These are phyloP conservation scores for Drosophila affinis DNA, from an alignment of 2,888 invertebrate species.

Conservation along the genomic window DNA sequence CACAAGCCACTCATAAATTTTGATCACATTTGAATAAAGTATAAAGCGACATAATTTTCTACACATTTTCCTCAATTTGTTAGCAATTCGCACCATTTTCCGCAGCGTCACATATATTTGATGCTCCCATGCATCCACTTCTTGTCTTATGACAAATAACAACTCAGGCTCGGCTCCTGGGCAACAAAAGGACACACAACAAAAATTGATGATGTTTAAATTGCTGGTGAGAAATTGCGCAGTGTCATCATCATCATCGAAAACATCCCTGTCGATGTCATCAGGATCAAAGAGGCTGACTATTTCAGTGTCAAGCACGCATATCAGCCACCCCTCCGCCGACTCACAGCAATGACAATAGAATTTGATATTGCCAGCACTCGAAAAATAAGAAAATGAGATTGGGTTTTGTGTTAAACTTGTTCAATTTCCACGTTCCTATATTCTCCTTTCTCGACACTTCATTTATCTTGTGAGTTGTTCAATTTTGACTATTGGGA, in stretches of 20 bases:
- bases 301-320: slow-evolving; percentile 56
- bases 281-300: slow-evolving; percentile 69
- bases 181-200: slow-evolving; percentile 32
- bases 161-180: slow-evolving; percentile 5
- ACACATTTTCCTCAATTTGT: neutral
- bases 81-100: neutral
- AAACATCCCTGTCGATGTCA: slow-evolving; percentile 52
- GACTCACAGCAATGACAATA: slow-evolving; percentile 64
- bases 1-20: neutral
- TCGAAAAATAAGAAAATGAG: slow-evolving; percentile 32
- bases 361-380: slow-evolving; percentile 59
- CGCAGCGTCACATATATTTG: slow-evolving; percentile 14
- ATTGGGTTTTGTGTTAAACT: slow-evolving; percentile 53
- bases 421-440: slow-evolving; percentile 31
- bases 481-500: slow-evolving; percentile 43
- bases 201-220: slow-evolving; percentile 72
- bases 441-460: slow-evolving; percentile 33
- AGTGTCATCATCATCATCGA: slow-evolving; percentile 55
- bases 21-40: neutral
- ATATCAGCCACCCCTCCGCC: slow-evolving; percentile 10
- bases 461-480: slow-evolving; percentile 62
- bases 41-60: neutral
- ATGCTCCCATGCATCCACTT: slow-evolving; percentile 15
- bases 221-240: slow-evolving; percentile 68
- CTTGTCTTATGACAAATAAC: slow-evolving; percentile 24